These are phyloP conservation scores for Epizoanthus ramosus DNA, from an alignment of 92 coral and sea anemone genomes.

Conservation along the genomic window DNA sequence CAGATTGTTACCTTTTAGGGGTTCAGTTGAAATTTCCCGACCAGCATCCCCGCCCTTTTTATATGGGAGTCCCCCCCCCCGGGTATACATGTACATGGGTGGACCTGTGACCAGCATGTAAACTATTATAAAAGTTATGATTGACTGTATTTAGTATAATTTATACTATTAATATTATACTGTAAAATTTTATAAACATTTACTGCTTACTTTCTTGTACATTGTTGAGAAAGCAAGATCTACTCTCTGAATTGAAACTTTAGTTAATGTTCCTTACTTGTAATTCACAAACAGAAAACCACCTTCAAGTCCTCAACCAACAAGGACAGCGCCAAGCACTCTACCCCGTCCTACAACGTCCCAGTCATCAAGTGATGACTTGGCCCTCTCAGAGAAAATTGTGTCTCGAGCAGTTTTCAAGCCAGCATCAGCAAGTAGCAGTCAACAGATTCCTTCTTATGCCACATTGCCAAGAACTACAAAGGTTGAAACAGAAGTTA, in stretches of 20 bases:
- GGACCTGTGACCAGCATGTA: no score
- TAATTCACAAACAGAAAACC: conserved; percentile 2
- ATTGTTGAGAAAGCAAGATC: no score
- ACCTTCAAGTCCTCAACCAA: conserved; percentile 38
- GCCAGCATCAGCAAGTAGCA: conserved; percentile 58
- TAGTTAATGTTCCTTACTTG: not conserved
- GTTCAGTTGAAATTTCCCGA: no score
- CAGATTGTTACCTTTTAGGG: no score
- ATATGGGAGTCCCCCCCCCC: no score
- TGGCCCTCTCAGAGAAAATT: conserved; percentile 72
- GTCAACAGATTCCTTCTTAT: conserved; percentile 61
- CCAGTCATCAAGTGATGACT: conserved; percentile 40
- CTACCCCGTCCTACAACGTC: not conserved
- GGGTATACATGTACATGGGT: no score
- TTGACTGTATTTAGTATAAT: no score
- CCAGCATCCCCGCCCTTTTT: no score
- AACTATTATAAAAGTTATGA: no score
- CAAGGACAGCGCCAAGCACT: conserved; percentile 4
- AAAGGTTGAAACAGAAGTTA: conserved; percentile 40
- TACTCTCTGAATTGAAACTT: not conserved
- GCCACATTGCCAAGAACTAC: conserved; percentile 85
- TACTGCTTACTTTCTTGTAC: no score
- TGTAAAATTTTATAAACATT: no score
- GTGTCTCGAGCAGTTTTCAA: conserved; percentile 74
- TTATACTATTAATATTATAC: no score